Base-by-base conservation (phyloP, 2,113 vertebrate species). In the Rhineura floridana region DNA sequence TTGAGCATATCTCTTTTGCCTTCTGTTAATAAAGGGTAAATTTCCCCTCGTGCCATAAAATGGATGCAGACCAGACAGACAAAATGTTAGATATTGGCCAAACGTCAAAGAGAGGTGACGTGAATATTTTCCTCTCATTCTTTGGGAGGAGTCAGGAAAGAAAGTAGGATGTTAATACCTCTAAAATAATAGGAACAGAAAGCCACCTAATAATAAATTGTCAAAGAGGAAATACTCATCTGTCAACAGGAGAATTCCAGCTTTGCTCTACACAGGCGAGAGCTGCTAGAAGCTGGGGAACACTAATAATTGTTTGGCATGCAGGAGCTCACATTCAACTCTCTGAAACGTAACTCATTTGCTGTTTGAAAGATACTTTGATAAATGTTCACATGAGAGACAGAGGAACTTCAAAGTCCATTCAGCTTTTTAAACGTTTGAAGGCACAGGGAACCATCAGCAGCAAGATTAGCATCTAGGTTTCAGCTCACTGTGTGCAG, bases 151-250 rank as follows among this genome's bases (percentile, higher is more conserved):
- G 91, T 94, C 92, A 94, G 94, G 95, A 94, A 94, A 90, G 94
- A 95, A 90, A 90, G 94, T 90, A 94, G 95, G 94, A 95, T 93
- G 94, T 94, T 94, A 95, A 94, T 89, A 93, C 92, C 94, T 92
- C 89, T 94, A 94, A 94, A 95, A 95, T 93, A 94, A 93, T 93
- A 88, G 93, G 93, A 94, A 94, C 93, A 95, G 94, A 95, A 95
- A 92, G 91, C 93, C 93, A 92, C 93, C 92, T 94, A 91, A 92
- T 94, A 33, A 94, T 94, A 94, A 95, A 95, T 96, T 95, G 94
- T 95, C 93, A 94, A 91, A 88, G 85, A 95, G 95, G 95, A 95
- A 95, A 95, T 94, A 88, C 91, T 94, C 92, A 94, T 95, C 95
- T 96, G 93, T 95, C 95, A 95, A 93, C 95, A 95, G 94, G 89